These are phyloP conservation scores for Phyllopteryx taeniolatus DNA, from an alignment of 2,113 vertebrate species.

Conservation along the genomic window DNA sequence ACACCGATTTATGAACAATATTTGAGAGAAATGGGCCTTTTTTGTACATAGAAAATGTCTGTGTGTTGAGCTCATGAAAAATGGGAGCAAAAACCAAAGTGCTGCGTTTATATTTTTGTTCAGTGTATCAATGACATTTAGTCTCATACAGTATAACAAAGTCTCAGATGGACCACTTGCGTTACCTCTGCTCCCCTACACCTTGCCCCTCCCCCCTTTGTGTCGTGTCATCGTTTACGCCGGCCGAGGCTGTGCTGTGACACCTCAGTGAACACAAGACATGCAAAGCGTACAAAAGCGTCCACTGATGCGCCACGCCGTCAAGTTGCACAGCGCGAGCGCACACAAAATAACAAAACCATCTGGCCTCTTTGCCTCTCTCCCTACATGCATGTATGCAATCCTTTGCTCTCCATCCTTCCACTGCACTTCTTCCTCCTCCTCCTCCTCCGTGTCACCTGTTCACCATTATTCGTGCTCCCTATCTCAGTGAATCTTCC, in stretches of 20 bases:
- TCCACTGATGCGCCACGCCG: conserved; percentile 6
- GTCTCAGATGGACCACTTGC: background rate
- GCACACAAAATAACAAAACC: conserved; percentile 17
- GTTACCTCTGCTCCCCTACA: background rate
- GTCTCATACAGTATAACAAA: no score
- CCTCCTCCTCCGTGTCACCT: background rate
- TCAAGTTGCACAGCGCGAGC: conserved; percentile 30
- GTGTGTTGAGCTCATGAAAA: no score
- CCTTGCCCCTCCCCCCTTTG: background rate
- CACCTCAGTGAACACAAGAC: conserved; percentile 20
- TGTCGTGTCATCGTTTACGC: background rate
- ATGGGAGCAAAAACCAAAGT: no score
- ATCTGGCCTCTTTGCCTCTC: conserved; percentile 40
- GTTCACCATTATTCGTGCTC: conserved; percentile 6
- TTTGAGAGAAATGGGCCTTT: no score
- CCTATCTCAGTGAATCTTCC: conserved; percentile 14
- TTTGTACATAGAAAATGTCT: no score
- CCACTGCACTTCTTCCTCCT: conserved; percentile 22
- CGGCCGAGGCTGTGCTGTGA: background rate
- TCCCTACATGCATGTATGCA: conserved; percentile 10
- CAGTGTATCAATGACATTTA: no score
- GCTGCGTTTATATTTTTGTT: no score
- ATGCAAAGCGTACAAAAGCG: conserved; percentile 7
- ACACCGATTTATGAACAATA: no score
- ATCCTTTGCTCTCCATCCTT: conserved; percentile 9